Evolutionary conservation across 2,113 vertebrate genomes (phyloP).

Genomic region (Sinocyclocheilus anophthalmus): DNA sequence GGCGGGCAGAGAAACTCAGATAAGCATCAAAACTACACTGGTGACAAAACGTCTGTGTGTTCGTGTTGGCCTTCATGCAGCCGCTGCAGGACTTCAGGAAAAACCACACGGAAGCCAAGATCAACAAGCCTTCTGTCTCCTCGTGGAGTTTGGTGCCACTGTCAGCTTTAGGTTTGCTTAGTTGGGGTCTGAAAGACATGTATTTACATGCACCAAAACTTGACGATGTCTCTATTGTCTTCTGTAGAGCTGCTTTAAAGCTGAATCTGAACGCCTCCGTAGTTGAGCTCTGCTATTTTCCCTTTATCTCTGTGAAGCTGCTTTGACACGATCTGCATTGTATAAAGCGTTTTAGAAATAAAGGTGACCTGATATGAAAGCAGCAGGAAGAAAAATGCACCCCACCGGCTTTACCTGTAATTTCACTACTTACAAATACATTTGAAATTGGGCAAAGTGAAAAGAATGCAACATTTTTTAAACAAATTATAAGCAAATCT

Average conservation of each 20-base stretch:
- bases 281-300: too few species aligned
- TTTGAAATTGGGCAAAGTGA: neutral
- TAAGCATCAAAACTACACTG: conserved; percentile 68
- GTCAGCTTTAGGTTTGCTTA: too few species aligned
- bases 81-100: neutral
- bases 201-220: too few species aligned
- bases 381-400: neutral
- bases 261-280: too few species aligned
- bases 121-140: neutral
- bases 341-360: neutral
- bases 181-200: too few species aligned
- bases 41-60: conserved; percentile 64
- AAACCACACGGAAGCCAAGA: neutral
- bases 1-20: conserved; percentile 58
- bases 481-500: neutral
- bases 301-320: neutral
- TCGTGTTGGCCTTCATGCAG: conserved; percentile 51
- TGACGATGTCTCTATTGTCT: too few species aligned
- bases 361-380: neutral
- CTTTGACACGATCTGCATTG: neutral
- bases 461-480: neutral
- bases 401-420: neutral
- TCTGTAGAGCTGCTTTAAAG: too few species aligned
- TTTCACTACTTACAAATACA: neutral
- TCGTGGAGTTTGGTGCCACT: too few species aligned